Base-by-base conservation (phyloP, 1,140 invertebrate species). In the Chlorops oryzae region DNA sequence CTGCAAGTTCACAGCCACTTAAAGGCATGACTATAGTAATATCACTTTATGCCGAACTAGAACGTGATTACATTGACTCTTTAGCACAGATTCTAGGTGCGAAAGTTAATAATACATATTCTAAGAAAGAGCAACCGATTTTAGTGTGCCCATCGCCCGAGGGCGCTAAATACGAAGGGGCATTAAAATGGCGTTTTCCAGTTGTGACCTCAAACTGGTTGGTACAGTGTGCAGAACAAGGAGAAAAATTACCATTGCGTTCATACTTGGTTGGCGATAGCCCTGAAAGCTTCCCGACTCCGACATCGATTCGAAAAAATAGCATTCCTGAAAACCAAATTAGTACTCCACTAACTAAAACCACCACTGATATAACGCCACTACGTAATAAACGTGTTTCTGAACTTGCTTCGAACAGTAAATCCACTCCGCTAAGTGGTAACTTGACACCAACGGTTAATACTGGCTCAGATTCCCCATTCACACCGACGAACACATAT, bases 161-260 rank as follows among this genome's bases (percentile, higher is more conserved):
- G 51, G 90, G 91, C 0, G 81, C 83, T 41, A 96, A 96, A 66
- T 94, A 91, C 71, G 69, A 73, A 27, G 91, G 88, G 7, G 88
- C 91, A 1, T 68, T 88, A 1, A 89, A 88, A 63, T 96, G 91
- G 92, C 79, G 59, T 35, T 69, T 74, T 51, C 88, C 80, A 2
- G 86, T 85, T 20, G 81, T 94, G 2, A 81, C 64, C 1, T 80
- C 82, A 20, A 70, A 82, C 13, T 96, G 92, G 92, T 62, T 96
- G 22, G 64, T 86, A 28, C 74, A 78, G 20, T 92, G 89, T 72
- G 81, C 81, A 6, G 59, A 65, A 7, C 59, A 73, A 5, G 78
- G 79, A 2, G 59, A 64, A 15, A 67, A 77, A 4, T 73, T 83
- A 3, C 62, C 77, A 24, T 86, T 86, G 57, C 65, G 62, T 1